Conservation (phyloP, 64 coral and sea anemone species). For the Cladopsammia gracilis region DNA sequence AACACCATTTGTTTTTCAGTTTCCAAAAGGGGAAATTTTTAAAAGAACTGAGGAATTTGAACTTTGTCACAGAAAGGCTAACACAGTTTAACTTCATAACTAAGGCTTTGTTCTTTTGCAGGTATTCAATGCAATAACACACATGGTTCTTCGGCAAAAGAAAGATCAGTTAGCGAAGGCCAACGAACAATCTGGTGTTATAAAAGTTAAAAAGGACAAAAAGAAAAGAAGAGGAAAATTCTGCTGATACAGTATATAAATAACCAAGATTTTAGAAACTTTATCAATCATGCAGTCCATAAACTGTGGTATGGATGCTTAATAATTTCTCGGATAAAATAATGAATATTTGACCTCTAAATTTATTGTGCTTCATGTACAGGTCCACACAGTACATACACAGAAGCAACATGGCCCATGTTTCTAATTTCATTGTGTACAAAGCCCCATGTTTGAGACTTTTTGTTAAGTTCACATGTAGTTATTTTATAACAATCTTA, state of each 20-base stretch:
- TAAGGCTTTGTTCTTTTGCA: conserved; percentile 14
- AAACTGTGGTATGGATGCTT: not conserved
- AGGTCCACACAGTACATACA: not conserved
- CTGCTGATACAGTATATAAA: conserved; percentile 19
- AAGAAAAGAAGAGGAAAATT: conserved; percentile 43
- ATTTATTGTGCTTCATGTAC: not conserved
- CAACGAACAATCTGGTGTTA: conserved; percentile 78
- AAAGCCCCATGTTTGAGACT: too few relatives aligned
- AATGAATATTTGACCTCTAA: not conserved
- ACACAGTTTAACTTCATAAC: not conserved
- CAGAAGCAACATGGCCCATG: not conserved
- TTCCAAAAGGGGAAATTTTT: too few relatives aligned
- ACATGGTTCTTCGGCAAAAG: conserved; percentile 90
- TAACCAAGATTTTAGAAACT: conserved; percentile 16
- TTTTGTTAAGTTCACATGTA: too few relatives aligned
- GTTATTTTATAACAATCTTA: too few relatives aligned
- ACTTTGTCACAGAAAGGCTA: not conserved
- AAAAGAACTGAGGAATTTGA: too few relatives aligned
- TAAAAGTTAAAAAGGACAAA: conserved; percentile 95
- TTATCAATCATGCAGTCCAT: not conserved
- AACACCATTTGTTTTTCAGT: too few relatives aligned
- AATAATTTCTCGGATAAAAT: not conserved
- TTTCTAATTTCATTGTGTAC: not conserved
- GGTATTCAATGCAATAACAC: conserved; percentile 98
- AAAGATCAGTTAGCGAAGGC: conserved; percentile 87